Percentiles rank a stretch among this genome's conserved stretches.
Evolutionary conservation across 2,888 invertebrate genomes (phyloP).

Genomic region (Apamea crenata): DNA sequence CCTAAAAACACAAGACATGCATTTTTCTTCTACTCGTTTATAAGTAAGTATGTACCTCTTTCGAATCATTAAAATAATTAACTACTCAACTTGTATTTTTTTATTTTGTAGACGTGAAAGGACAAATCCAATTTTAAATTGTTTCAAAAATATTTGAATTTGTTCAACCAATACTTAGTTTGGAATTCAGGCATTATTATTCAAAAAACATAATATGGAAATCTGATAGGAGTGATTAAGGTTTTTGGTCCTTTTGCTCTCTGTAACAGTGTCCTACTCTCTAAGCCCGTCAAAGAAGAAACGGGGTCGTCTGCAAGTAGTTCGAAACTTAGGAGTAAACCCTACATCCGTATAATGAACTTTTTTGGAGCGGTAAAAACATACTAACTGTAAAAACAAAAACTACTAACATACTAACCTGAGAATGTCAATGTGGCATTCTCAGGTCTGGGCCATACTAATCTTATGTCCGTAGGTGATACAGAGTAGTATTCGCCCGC

Average conservation of each 20-base stretch:
- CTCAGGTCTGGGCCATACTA: background rate
- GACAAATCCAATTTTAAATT: too few species aligned
- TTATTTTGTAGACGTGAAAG: background rate
- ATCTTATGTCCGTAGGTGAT: background rate
- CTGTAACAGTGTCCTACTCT: background rate
- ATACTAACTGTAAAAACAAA: too few species aligned
- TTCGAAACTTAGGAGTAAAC: background rate
- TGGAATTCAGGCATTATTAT: background rate
- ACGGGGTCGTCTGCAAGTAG: background rate
- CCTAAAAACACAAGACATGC: background rate
- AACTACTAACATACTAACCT: too few species aligned
- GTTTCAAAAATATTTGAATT: too few species aligned
- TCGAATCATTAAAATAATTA: background rate
- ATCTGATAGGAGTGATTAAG: background rate
- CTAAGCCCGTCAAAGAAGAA: background rate
- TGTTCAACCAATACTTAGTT: too few species aligned
- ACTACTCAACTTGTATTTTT: background rate
- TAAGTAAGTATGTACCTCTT: background rate
- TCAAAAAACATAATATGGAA: background rate
- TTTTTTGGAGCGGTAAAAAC: background rate
- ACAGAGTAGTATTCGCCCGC: background rate
- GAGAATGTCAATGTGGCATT: background rate
- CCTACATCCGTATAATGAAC: background rate
- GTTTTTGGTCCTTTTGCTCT: background rate
- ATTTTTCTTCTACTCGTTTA: background rate